These are phyloP conservation scores for Pantelozetes paolii DNA, from an alignment of 2,888 invertebrate genomes.

Conservation along the genomic window DNA sequence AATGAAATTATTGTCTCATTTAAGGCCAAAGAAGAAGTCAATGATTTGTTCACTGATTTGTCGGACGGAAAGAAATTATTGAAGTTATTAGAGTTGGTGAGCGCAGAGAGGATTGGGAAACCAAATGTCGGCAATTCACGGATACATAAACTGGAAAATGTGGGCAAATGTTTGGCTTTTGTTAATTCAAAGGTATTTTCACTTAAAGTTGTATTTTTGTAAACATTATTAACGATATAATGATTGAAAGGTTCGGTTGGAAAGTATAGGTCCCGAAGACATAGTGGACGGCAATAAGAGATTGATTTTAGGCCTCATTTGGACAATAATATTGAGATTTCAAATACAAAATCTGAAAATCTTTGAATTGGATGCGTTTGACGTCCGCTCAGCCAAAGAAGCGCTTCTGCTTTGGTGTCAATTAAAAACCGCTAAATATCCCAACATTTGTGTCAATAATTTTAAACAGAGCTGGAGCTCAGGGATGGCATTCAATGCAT, in stretches of 20 bases:
- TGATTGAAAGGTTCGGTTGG: slow-evolving; percentile 58
- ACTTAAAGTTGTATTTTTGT: neutral
- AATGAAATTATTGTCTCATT: slow-evolving; percentile 1
- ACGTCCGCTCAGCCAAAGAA: slow-evolving; percentile 70
- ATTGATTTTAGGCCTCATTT: slow-evolving; percentile 92
- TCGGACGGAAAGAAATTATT: slow-evolving; percentile 88
- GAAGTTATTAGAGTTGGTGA: slow-evolving; percentile 94
- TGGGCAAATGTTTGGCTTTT: slow-evolving; percentile 94
- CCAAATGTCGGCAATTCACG: slow-evolving; percentile 94
- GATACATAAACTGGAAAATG: slow-evolving; percentile 98
- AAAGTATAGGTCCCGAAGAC: slow-evolving; percentile 98
- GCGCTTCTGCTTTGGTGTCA: slow-evolving; percentile 97
- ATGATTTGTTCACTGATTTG: slow-evolving; percentile 91
- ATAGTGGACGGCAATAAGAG: slow-evolving; percentile 97
- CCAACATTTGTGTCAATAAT: slow-evolving; percentile 56
- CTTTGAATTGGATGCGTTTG: neutral
- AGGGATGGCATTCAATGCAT: slow-evolving; percentile 95
- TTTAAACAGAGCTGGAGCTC: slow-evolving; percentile 81
- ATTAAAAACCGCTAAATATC: slow-evolving; percentile 82
- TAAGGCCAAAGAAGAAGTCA: slow-evolving; percentile 64
- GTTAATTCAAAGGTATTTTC: slow-evolving; percentile 77
- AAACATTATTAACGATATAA: no score
- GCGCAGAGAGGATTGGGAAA: slow-evolving; percentile 91
- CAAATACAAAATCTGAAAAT: slow-evolving; percentile 77
- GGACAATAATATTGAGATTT: slow-evolving; percentile 98